Evolutionary conservation across 2,797 vertebrate genomes (phyloP).

Genomic region (Semaprochilodus insignis): DNA sequence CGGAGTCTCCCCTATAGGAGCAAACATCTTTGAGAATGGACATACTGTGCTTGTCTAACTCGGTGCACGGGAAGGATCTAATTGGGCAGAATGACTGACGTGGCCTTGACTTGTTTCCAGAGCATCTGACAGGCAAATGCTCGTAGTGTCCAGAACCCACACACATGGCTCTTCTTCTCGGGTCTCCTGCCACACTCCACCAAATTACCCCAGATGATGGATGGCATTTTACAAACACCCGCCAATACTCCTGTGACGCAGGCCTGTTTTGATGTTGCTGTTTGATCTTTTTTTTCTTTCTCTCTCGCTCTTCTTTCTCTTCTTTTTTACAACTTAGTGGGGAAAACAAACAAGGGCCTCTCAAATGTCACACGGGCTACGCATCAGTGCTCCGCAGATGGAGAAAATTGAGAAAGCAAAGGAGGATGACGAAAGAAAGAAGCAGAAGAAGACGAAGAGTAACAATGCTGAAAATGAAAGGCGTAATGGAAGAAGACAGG

Average conservation of each 20-base stretch:
- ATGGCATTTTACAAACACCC: slow-evolving; percentile 50
- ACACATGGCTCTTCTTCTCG: slow-evolving; percentile 7
- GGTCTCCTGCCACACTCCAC: slow-evolving; percentile 30
- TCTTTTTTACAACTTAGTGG: slow-evolving; percentile 38
- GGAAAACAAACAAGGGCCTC: slow-evolving; percentile 42
- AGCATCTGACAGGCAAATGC: not conserved
- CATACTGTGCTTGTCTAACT: too few relatives aligned
- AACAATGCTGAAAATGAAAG: not conserved
- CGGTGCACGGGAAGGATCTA: not conserved
- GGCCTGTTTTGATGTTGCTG: slow-evolving; percentile 49
- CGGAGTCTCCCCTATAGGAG: not conserved
- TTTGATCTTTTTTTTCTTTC: slow-evolving; percentile 42
- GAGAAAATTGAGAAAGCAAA: slow-evolving; percentile 8
- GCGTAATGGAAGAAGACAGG: not conserved
- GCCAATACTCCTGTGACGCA: slow-evolving; percentile 34
- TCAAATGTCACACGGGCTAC: slow-evolving; percentile 47
- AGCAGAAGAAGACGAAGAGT: not conserved
- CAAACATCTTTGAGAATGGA: not conserved
- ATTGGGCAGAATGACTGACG: not conserved
- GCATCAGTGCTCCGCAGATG: not conserved
- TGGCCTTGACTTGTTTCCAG: not conserved
- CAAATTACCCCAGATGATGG: slow-evolving; percentile 24
- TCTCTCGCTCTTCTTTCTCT: not conserved
- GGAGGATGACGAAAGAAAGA: not conserved
- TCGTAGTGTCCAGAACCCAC: not conserved